Conservation (phyloP, 2,113 vertebrate genomes). For the Psettodes erumei region DNA sequence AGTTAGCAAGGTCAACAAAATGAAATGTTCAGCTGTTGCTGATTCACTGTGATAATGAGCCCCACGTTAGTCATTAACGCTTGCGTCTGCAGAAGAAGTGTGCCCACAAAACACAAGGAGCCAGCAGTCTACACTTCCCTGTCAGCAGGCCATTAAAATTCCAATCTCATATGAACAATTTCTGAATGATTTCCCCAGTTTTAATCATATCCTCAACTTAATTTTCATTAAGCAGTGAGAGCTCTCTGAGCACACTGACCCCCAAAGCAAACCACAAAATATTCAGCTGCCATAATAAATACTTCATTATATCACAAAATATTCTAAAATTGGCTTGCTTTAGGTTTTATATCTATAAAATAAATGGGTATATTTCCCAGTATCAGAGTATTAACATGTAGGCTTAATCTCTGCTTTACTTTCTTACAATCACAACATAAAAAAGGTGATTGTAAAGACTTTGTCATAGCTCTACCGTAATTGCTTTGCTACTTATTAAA, state of each 20-base stretch:
- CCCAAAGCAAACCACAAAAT: no score
- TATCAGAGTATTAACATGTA: not conserved
- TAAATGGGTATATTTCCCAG: not conserved
- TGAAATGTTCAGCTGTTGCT: constrained; percentile 39
- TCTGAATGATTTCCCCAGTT: no score
- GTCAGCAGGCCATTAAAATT: no score
- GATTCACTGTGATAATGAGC: constrained; percentile 37
- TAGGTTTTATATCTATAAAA: not conserved
- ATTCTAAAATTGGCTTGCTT: not conserved
- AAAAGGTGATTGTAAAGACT: not conserved
- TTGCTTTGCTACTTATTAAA: not conserved
- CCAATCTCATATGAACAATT: not conserved
- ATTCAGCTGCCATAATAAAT: no score
- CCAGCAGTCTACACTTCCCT: no score
- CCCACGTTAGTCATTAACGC: constrained; percentile 28
- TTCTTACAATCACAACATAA: not conserved
- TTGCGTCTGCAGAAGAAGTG: constrained; percentile 43
- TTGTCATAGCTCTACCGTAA: not conserved
- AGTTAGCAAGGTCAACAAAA: constrained; percentile 27
- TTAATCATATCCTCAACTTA: not conserved
- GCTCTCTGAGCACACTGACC: no score
- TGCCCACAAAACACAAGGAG: constrained; percentile 14
- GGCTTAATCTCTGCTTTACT: not conserved
- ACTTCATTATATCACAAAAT: no score
- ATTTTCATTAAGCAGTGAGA: no score